Percentiles rank a stretch among this genome's conserved stretches.
phyloP scores from a whole-genome alignment of 1,140 invertebrate species.

The Tachypleus tridentatus region DNA sequence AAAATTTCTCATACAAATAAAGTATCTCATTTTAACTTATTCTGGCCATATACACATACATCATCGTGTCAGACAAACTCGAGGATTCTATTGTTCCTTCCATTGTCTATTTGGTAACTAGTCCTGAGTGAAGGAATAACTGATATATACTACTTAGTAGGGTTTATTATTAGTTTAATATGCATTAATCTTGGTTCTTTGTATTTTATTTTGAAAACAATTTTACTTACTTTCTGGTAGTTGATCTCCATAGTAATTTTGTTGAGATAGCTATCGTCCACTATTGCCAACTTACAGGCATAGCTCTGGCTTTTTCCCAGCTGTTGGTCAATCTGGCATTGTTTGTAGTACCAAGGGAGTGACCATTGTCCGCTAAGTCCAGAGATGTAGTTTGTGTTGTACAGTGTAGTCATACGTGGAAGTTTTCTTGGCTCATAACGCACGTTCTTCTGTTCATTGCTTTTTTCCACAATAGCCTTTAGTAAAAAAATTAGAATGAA shows the following conservation, averaged over 20 bases:
- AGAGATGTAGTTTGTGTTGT: background rate
- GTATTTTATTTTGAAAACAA: background rate
- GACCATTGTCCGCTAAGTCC: background rate
- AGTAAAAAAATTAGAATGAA: too few relatives aligned
- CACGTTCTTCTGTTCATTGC: constrained; percentile 1
- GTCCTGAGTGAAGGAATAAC: too few relatives aligned
- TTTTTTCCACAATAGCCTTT: too few relatives aligned
- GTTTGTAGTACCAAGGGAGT: constrained; percentile 15
- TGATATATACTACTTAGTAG: too few relatives aligned
- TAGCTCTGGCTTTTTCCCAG: constrained; percentile 7
- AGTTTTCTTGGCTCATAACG: constrained; percentile 2
- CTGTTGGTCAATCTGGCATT: constrained; percentile 13
- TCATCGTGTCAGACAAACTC: too few relatives aligned
- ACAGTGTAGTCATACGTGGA: constrained; percentile 7
- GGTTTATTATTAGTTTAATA: too few relatives aligned
- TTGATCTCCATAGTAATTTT: constrained; percentile 13
- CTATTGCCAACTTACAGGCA: constrained; percentile 16
- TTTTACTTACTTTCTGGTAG: constrained; percentile 11
- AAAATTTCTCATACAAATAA: too few relatives aligned
- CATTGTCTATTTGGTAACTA: too few relatives aligned
- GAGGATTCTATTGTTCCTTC: too few relatives aligned
- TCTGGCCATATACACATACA: too few relatives aligned
- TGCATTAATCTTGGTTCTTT: too few relatives aligned
- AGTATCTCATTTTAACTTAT: too few relatives aligned
- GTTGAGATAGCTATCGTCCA: constrained; percentile 19